These are phyloP conservation scores for Drosophila nigrodunni DNA, from an alignment of 1,140 invertebrate species.

Conservation along the genomic window DNA sequence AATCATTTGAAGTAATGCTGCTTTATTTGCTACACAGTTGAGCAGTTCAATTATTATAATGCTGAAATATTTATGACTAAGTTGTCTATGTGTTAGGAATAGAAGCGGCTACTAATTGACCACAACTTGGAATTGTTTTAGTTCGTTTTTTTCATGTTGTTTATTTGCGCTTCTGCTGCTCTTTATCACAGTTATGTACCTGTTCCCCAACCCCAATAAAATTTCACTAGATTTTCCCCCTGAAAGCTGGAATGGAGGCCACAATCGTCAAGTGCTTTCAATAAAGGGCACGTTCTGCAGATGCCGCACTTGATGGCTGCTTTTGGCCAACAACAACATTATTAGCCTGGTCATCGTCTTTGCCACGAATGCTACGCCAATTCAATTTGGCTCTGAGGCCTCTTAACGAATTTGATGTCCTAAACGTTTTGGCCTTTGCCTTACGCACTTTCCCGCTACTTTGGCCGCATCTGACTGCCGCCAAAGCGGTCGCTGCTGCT, in stretches of 20 bases:
- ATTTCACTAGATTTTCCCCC: neutral
- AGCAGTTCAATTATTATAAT: conserved; percentile 25
- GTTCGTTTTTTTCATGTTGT: too few relatives aligned
- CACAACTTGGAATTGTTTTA: conserved; percentile 46
- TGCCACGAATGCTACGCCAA: conserved; percentile 67
- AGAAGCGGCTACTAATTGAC: conserved; percentile 37
- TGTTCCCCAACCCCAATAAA: conserved; percentile 15
- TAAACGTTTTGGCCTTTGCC: conserved; percentile 64
- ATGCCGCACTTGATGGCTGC: conserved; percentile 23
- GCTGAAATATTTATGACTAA: conserved; percentile 13
- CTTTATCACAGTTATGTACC: conserved; percentile 72
- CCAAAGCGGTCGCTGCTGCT: conserved; percentile 1
- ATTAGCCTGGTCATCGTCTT: conserved; percentile 17
- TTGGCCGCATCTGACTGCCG: too few relatives aligned
- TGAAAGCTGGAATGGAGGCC: conserved; percentile 43
- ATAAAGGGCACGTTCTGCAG: conserved; percentile 50
- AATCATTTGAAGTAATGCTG: conserved; percentile 35
- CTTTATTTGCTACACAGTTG: conserved; percentile 51
- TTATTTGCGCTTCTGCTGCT: conserved; percentile 49
- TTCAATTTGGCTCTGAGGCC: conserved; percentile 70
- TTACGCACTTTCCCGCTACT: conserved; percentile 62
- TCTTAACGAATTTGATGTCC: conserved; percentile 58
- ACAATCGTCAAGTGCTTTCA: conserved; percentile 34
- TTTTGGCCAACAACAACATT: conserved; percentile 14
- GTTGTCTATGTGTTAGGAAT: conserved; percentile 38